These are phyloP conservation scores for Clytia hemisphaerica DNA, from an alignment of 30 jellyfish, hydroid and myxozoan species.

Conservation along the genomic window DNA sequence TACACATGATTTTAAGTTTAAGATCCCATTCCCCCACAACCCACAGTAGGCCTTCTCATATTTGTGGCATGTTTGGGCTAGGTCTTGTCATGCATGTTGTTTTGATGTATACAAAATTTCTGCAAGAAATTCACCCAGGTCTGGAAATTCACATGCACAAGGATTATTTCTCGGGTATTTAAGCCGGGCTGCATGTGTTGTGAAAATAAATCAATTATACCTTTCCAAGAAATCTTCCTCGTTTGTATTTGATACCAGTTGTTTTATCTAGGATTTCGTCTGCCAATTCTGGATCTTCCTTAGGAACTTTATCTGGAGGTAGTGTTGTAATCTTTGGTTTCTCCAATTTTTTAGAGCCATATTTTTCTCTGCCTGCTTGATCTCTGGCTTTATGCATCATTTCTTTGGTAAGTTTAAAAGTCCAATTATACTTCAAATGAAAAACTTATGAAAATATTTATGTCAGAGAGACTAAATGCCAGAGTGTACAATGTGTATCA, in stretches of 20 bases:
- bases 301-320: conserved; percentile 34
- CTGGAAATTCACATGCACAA: too few relatives aligned
- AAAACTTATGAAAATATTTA: background rate
- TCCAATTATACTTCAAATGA: background rate
- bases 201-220: too few relatives aligned
- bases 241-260: conserved; percentile 29
- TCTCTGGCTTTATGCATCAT: conserved; percentile 12
- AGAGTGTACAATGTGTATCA: background rate
- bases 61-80: too few relatives aligned
- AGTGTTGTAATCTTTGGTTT: conserved; percentile 37
- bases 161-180: too few relatives aligned
- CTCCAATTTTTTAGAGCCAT: conserved; percentile 10
- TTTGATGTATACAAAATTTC: too few relatives aligned
- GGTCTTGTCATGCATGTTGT: too few relatives aligned
- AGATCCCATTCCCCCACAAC: too few relatives aligned
- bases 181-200: too few relatives aligned
- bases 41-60: too few relatives aligned
- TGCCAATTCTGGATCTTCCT: conserved; percentile 47
- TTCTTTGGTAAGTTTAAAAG: background rate
- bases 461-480: background rate
- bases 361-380: conserved; percentile 11
- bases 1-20: too few relatives aligned
- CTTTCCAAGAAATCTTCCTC: conserved; percentile 94
- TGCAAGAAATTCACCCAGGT: too few relatives aligned
- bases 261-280: conserved; percentile 37